Base-by-base conservation (phyloP, 2,888 invertebrate genomes). In the Lacanobia oleracea region DNA sequence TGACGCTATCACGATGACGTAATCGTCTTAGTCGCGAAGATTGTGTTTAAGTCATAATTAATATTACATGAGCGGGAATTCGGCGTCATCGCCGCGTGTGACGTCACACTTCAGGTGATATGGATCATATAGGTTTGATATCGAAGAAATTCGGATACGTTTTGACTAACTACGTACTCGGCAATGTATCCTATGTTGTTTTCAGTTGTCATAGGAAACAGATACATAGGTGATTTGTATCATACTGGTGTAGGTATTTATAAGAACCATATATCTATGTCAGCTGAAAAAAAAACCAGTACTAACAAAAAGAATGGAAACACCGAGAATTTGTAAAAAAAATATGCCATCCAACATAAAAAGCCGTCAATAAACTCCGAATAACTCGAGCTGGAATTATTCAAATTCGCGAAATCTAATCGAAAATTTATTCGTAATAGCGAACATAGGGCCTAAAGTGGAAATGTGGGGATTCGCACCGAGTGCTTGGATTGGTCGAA, bases 1-100 rank as follows among this genome's bases (percentile, higher is more conserved):
- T 89, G 88, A 88, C 90, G 91, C 85, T 88, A 92, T 91, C 88
- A 82, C 83, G 82, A 69, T 78, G 76, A 86, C 86, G 87, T 89
- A 89, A 91, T 89, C 87, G 88, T 86, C 79, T 78, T 85, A 82
- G 77, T 81, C 75, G 75, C 66, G 77, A 75, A 76, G 77, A 87
- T 86, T 87, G 81, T 83, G 81, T 81, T 77, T 67, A 75, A 84
- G 74, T 81, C 66, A 71, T 85, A 85, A 86, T 86, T 87, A 85
- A 82, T 87, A 82, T 80, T 81, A 79, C 74, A 83, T 79, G 85
- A 81, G 76, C 72, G 70, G 70, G 60, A 69, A 75, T 72, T 61
- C 51, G 27, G 48, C 71, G 67, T 62, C 64, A 45, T 51, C 57
- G 33, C 50, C 43, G 33, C 50, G 61, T 63, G 66, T 66, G 56